These are phyloP conservation scores for Crotalus horridus DNA, from an alignment of 2,113 vertebrate species.

Conservation along the genomic window DNA sequence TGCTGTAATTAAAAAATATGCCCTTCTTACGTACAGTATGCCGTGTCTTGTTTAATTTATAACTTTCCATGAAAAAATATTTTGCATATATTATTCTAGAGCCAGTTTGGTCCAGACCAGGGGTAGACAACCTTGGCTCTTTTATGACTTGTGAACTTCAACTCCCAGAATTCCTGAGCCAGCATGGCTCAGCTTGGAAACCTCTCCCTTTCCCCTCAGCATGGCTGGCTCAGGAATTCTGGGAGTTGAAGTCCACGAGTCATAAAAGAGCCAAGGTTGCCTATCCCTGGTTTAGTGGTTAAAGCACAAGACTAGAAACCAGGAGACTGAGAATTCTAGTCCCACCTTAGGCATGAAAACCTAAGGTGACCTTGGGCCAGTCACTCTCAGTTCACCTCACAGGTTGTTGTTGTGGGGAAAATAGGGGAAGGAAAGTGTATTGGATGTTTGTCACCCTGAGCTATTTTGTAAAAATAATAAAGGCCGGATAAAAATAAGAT, in stretches of 20 bases:
- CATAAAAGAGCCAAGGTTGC: too few species aligned
- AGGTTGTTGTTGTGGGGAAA: neutral
- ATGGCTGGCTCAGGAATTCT: too few species aligned
- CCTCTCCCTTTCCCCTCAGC: too few species aligned
- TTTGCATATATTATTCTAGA: neutral
- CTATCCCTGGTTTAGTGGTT: neutral
- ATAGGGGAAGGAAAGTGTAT: neutral
- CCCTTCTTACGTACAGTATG: neutral
- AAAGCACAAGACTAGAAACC: neutral
- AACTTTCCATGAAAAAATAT: neutral
- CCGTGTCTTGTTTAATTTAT: neutral
- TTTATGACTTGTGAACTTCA: too few species aligned
- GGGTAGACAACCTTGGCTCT: too few species aligned
- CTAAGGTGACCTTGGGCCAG: neutral
- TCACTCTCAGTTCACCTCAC: neutral
- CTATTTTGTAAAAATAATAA: neutral
- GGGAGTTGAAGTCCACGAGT: too few species aligned
- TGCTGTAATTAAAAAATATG: neutral
- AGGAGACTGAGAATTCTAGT: neutral
- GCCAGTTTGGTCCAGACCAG: neutral
- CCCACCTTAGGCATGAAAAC: neutral
- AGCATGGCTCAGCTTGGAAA: too few species aligned
- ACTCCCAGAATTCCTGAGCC: too few species aligned
- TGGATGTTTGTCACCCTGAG: neutral
- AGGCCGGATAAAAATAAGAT: neutral